Evolutionary conservation across 2,797 vertebrate genomes (phyloP), one percentile per base, ranked within the genome.

Genomic region (Ceryle rudis): DNA sequence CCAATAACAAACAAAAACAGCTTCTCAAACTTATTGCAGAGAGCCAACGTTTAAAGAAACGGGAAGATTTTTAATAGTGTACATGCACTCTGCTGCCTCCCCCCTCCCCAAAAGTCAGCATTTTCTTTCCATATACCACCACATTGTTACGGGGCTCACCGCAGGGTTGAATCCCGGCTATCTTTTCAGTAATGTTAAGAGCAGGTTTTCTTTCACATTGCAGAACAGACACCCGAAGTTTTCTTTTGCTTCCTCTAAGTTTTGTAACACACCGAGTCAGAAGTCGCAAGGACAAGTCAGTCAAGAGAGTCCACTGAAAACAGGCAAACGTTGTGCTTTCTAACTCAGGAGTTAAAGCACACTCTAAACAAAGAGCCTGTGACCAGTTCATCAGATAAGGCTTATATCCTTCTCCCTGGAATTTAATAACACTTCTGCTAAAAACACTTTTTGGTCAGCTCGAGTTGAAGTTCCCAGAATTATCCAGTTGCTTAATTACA

Each of bases 311-410:
- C 72, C 52, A 47, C 54, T 46, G 35, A 73, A 93, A 90, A 71
- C 73, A 89, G 66, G 58, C 83, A 92, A 96, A 93, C 80, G 74
- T 3, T 39, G 94, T 72, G 78, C 58, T 94, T 95, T 88, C 61
- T 35, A 92, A 65, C 90, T 62, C 61, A 18, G 28, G 66, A 92
- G 73, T 62, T 90, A 81, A 86, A 70, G 80, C 73, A 41, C 84
- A 33, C 79, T 77, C 71, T 51, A 89, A 94, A 97, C 94, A 96
- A 96, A 96, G 94, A 89, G 79, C 64, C 92, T 78, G 39, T 60
- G 86, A 89, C 41, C 29, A 41, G 29, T 75, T 66, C 42, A 87
- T 95, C 94, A 87, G 96, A 93, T 95, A 95, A 93, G 49, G 35
- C 28, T 93, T 86, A 7, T 44, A 92, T 90, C 91, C 94, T 67